Base-by-base conservation (phyloP, 2,797 vertebrate species). In the Pseudotriccus pelzelni region DNA sequence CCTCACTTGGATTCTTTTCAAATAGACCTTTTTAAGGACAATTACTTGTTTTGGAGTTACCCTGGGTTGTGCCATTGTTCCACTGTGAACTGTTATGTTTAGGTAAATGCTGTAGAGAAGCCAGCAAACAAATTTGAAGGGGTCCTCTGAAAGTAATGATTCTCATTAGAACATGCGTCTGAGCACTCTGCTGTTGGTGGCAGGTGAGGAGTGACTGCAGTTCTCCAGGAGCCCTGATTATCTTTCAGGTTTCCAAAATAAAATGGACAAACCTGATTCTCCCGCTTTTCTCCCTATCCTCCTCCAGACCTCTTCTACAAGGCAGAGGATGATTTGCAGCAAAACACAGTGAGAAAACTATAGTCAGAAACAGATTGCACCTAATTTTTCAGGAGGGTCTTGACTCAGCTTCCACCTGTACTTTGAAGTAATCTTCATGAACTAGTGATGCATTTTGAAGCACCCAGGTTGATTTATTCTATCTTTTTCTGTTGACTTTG, bases 51-150 rank as follows among this genome's bases (percentile, higher is more conserved):
- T 79, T 62, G 14, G 24, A 84, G 14, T 43, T 69, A 39, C 6
- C 10, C 5, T 44, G 25, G 7, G 24, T 24, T 49, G 9, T 67
- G 28, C 9, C 1, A 0, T 11, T 70, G 10, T 53, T 69, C 30
- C 5, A 5, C 24, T 23, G 32, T 25, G 52, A 64, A 39, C 23
- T 69, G 5, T 46, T 68, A 16, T 25, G 6, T 55, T 87, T 28
- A 62, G 24, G 20, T 66, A 17, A 2, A 1, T 41, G n/a, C 8
- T 73, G 8, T 46, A 41, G 82, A 27, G 43, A 77, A 56, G 23
- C 5, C 20, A 70, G 13, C 6, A 70, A 90, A 88, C 9, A 55
- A 55, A 79, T 25, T 17, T 56, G 23, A 69, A 36, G 9, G 2
- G 3, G 6, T 37, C 1, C 0, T 50, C 28, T 63, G 52, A 78